Conservation (phyloP, 2,113 vertebrate genomes). For the Vulpes ferrilata region DNA sequence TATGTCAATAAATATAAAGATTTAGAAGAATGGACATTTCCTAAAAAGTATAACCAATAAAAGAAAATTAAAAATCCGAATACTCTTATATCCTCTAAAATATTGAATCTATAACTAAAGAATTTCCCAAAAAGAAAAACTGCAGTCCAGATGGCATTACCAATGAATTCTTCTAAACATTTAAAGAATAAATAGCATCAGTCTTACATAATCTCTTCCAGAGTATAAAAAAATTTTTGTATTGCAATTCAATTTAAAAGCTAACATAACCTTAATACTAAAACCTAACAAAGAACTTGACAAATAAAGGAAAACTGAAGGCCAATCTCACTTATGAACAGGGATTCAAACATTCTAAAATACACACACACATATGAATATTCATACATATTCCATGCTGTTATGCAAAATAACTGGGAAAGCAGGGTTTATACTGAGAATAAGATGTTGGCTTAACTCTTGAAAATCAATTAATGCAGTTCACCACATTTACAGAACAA, state of each 20-base stretch:
- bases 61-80: constrained; percentile 7
- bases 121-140: constrained; percentile 35
- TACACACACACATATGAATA: not conserved
- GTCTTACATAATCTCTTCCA: constrained; percentile 60
- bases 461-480: not conserved
- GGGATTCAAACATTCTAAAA: not conserved
- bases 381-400: not conserved
- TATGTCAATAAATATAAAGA: not conserved
- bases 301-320: constrained; percentile 38
- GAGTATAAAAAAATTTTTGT: constrained; percentile 38
- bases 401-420: not conserved
- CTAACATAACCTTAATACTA: constrained; percentile 41
- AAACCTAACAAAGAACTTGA: constrained; percentile 28
- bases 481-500: not conserved
- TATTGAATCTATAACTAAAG: constrained; percentile 41
- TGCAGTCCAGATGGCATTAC: constrained; percentile 57
- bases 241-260: constrained; percentile 54
- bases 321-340: not conserved
- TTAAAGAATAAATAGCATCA: constrained; percentile 64
- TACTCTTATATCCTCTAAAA: constrained; percentile 33
- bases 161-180: constrained; percentile 63
- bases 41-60: not conserved
- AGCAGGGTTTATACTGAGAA: not conserved
- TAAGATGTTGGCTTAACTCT: constrained; percentile 17
- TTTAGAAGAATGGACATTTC: not conserved